Percentiles rank a stretch among this genome's conserved stretches.
Conservation (phyloP, 2,113 vertebrate genomes). For the Cathartes aura region DNA sequence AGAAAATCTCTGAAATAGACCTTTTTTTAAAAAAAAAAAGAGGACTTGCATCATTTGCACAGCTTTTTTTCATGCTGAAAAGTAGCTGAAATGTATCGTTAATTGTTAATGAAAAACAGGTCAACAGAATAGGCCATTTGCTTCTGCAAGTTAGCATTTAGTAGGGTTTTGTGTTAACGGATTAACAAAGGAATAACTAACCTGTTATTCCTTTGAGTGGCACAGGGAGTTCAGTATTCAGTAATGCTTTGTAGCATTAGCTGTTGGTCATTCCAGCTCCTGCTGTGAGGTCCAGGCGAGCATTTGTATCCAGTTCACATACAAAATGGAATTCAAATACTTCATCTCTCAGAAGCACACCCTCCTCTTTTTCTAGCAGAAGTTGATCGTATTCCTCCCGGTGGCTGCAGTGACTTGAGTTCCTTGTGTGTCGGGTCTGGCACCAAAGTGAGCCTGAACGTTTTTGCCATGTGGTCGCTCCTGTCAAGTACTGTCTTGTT, state of each 20-base stretch:
- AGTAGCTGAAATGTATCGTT: background rate
- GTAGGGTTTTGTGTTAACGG: background rate
- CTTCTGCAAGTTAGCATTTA: background rate
- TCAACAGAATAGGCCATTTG: background rate
- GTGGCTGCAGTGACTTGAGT: background rate
- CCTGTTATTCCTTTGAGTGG: rapidly evolving
- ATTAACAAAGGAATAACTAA: background rate
- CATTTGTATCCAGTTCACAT: background rate
- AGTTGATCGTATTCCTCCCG: rapidly evolving
- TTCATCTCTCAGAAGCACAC: background rate
- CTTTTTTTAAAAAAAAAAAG: background rate
- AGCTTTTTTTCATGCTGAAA: background rate
- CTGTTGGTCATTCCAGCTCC: background rate
- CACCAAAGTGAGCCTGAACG: background rate
- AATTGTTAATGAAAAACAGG: background rate
- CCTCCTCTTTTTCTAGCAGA: background rate
- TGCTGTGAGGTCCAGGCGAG: background rate
- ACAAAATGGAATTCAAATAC: background rate
- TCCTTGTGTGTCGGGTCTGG: background rate
- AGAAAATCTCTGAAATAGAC: background rate
- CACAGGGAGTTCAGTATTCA: background rate
- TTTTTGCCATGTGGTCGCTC: background rate
- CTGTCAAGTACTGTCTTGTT: background rate
- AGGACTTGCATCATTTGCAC: background rate
- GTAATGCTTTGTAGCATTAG: rapidly evolving